Percentiles rank a stretch among this genome's conserved stretches.
phyloP scores from a whole-genome alignment of 2,888 invertebrate genomes.

The Acleris literana region DNA sequence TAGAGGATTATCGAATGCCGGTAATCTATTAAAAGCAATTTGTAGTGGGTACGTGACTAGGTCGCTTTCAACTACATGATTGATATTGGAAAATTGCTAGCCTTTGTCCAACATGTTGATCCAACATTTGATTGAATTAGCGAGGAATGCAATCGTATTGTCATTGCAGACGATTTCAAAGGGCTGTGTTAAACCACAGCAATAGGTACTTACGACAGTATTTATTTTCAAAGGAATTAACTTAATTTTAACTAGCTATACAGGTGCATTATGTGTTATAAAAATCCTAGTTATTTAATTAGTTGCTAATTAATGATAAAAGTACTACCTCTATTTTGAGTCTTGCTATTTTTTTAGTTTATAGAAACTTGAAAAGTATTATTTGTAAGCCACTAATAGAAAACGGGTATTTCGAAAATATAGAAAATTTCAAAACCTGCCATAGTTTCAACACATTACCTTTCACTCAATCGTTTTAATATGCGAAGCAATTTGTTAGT shows the following conservation, averaged over 20 bases:
- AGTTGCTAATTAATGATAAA: conserved; percentile 15
- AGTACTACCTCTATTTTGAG: conserved; percentile 24
- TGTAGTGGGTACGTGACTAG: conserved; percentile 12
- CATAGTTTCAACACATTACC: neutral
- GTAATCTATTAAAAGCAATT: conserved; percentile 23
- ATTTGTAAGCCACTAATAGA: conserved; percentile 26
- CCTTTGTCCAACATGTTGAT: conserved; percentile 2
- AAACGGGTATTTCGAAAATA: conserved; percentile 11
- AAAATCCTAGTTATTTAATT: conserved; percentile 21
- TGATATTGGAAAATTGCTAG: conserved; percentile 23
- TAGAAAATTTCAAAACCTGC: conserved; percentile 12
- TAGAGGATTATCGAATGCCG: conserved; percentile 13
- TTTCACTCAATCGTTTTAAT: neutral
- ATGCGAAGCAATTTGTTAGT: conserved; percentile 3
- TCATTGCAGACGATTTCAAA: neutral
- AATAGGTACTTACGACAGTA: conserved; percentile 24
- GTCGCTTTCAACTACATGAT: conserved; percentile 17
- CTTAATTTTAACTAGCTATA: conserved; percentile 8
- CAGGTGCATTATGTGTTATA: conserved; percentile 24
- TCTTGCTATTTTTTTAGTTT: conserved; percentile 13
- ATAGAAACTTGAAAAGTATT: conserved; percentile 3
- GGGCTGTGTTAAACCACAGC: conserved; percentile 2
- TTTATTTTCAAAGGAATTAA: neutral
- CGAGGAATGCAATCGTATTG: neutral
- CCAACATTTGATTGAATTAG: conserved; percentile 9